Percentiles rank a stretch among this genome's conserved stretches.
These are phyloP conservation scores for Diprion similis DNA, from an alignment of 1,140 invertebrate genomes.

Conservation along the genomic window DNA sequence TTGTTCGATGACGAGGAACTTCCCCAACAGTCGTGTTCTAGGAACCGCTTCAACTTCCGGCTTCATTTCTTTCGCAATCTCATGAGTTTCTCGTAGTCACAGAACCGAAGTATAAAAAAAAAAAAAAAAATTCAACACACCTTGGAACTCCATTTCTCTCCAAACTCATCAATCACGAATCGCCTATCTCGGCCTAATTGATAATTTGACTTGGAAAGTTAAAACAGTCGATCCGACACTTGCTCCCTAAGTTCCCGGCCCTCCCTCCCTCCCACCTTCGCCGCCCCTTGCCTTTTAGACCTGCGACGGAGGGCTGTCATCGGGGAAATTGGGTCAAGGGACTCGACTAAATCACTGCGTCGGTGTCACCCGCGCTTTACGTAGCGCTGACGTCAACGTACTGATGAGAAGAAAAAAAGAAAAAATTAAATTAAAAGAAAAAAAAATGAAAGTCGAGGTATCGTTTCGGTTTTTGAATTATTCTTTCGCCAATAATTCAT, in stretches of 20 bases:
- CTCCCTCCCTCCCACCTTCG: too few species aligned
- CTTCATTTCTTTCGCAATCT: background rate
- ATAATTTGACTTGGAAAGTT: too few species aligned
- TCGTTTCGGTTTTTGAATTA: background rate
- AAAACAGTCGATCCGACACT: too few species aligned
- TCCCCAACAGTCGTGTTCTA: background rate
- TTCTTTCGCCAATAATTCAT: too few species aligned
- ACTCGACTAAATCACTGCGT: background rate
- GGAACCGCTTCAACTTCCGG: background rate
- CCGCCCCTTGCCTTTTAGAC: too few species aligned
- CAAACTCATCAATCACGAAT: too few species aligned
- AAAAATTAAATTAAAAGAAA: background rate
- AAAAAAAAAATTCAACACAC: background rate
- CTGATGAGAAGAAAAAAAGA: background rate
- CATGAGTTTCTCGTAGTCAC: background rate
- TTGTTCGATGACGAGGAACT: background rate
- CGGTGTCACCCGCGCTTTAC: background rate
- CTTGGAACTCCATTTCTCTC: too few species aligned
- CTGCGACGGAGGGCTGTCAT: too few species aligned
- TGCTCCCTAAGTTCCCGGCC: too few species aligned
- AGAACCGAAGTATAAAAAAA: constrained; percentile 3
- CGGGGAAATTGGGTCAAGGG: background rate
- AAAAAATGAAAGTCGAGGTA: background rate
- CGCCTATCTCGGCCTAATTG: too few species aligned
- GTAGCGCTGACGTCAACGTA: background rate